phyloP scores from a whole-genome alignment of 2,797 vertebrate species.

The Scarus forsteni region DNA sequence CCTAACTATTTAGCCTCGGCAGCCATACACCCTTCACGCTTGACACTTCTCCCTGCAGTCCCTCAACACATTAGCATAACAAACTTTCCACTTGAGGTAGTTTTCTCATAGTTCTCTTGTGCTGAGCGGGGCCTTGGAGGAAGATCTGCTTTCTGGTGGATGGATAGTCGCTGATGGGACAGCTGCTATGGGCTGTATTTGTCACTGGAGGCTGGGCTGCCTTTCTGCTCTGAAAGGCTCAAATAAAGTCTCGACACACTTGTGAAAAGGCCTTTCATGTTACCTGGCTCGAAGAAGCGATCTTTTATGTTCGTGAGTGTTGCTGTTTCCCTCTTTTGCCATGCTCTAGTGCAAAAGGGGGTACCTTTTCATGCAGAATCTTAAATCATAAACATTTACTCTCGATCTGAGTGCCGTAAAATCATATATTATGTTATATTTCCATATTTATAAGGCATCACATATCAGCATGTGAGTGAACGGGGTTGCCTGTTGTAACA shows the following conservation, averaged over 20 bases:
- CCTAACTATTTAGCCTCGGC: conserved; percentile 58
- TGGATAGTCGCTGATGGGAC: conserved; percentile 34
- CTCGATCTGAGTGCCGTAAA: conserved; percentile 3
- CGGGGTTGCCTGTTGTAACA: neutral
- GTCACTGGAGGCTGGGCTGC: conserved; percentile 41
- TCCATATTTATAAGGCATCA: neutral
- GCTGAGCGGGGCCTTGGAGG: conserved; percentile 67
- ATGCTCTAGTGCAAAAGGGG: conserved; percentile 7
- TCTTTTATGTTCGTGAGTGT: conserved; percentile 41
- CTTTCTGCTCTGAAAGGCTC: conserved; percentile 34
- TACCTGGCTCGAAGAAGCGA: conserved; percentile 38
- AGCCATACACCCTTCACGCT: conserved; percentile 57
- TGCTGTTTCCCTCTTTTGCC: conserved; percentile 24
- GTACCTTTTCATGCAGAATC: conserved; percentile 6
- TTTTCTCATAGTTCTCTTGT: conserved; percentile 55
- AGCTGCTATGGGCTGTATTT: conserved; percentile 35
- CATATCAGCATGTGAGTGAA: neutral
- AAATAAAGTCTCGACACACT: conserved; percentile 46
- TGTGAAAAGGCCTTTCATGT: conserved; percentile 52
- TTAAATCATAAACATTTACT: neutral
- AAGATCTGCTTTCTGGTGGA: conserved; percentile 46
- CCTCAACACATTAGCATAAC: conserved; percentile 80
- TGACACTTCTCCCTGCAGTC: conserved; percentile 70
- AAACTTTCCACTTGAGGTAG: conserved; percentile 83
- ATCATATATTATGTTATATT: neutral